Conservation (phyloP, 2,797 vertebrate species). For the Scleropages formosus region DNA sequence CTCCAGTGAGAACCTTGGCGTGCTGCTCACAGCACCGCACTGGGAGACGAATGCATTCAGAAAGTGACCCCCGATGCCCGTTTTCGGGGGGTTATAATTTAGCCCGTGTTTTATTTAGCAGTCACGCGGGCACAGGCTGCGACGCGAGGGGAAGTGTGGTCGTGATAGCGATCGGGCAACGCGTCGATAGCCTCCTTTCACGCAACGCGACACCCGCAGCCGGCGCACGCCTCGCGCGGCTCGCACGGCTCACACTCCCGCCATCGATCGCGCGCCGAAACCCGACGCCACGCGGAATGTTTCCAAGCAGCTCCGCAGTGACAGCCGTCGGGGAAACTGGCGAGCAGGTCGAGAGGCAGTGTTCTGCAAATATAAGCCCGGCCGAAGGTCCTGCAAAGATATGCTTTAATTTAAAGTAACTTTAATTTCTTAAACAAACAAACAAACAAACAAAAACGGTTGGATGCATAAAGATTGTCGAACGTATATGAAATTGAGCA, state of each 20-base stretch:
- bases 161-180: conserved; percentile 71
- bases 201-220: conserved; percentile 63
- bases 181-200: conserved; percentile 62
- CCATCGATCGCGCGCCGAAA: conserved; percentile 65
- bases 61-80: conserved; percentile 47
- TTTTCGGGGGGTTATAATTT: conserved; percentile 64
- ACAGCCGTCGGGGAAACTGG: conserved; percentile 46
- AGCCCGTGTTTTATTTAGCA: conserved; percentile 76
- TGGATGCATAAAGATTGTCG: no score
- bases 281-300: conserved; percentile 61
- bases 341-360: conserved; percentile 12
- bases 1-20: no score
- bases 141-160: conserved; percentile 76
- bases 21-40: no score
- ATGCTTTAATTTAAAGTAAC: no score
- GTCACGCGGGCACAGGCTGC: conserved; percentile 48
- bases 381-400: no score
- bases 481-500: neutral
- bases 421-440: no score
- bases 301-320: conserved; percentile 62
- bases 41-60: no score
- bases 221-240: conserved; percentile 35
- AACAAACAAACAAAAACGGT: no score
- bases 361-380: no score
- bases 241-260: conserved; percentile 33